Evolutionary conservation across 2,888 invertebrate genomes (phyloP).

Genomic region (Linnaemya vulpina): DNA sequence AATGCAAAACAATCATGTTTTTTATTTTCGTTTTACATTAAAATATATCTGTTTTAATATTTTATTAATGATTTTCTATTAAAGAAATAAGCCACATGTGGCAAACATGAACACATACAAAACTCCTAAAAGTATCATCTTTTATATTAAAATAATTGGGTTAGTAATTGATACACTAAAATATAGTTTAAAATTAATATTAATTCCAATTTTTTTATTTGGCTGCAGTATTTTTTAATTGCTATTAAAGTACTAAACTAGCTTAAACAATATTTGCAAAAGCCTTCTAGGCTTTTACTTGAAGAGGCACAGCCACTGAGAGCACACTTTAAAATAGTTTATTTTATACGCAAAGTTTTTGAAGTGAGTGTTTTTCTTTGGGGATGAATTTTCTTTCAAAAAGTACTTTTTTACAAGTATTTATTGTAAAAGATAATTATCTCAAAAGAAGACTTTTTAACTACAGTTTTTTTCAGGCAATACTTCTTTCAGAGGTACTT

Average conservation of each 20-base stretch:
- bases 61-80: constrained; percentile 12
- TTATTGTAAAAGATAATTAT: too few relatives aligned
- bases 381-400: too few relatives aligned
- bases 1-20: background rate
- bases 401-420: too few relatives aligned
- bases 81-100: background rate
- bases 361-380: too few relatives aligned
- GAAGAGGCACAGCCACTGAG: background rate
- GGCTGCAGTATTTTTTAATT: background rate
- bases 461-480: too few relatives aligned
- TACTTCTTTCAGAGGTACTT: too few relatives aligned
- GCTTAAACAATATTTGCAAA: too few relatives aligned
- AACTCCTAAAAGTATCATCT: constrained; percentile 57
- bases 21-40: constrained; percentile 30
- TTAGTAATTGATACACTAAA: constrained; percentile 72
- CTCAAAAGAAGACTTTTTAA: too few relatives aligned
- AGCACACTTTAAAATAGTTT: background rate
- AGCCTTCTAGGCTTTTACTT: background rate
- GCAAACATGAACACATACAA: background rate
- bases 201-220: constrained; percentile 39
- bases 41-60: background rate
- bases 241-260: background rate
- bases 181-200: constrained; percentile 52
- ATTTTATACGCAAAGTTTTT: too few relatives aligned
- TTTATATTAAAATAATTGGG: constrained; percentile 68